Base-by-base conservation (phyloP, 2,797 vertebrate genomes). In the Mormyrops boulengeri region DNA sequence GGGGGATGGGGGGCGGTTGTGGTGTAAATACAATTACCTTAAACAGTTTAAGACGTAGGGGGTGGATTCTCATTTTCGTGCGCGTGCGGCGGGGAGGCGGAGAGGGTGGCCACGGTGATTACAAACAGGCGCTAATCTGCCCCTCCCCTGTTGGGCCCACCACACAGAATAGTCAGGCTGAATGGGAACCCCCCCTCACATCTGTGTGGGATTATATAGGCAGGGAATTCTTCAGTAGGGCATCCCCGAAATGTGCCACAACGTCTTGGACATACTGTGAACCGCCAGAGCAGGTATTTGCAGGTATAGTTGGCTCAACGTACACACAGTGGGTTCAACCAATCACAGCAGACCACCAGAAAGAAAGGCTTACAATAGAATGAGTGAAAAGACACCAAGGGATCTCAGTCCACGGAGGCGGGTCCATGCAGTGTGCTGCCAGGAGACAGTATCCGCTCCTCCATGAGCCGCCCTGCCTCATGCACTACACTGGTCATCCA, bases 21-120 rank as follows among this genome's bases (percentile, higher is more conserved):
- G 93, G 95, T 94, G 91, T 92, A 62, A 93, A 94, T 95, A 92
- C 90, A 93, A 95, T 95, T 95, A 95, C 94, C 94, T 95, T 96
- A 96, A 96, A 95, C 94, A 95, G 94, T 95, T 94, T 93, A 93
- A 94, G 93, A 93, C 94, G 94, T 93, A 93, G 87, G 85, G 88
- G 77, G 55, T 47, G 77, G 77, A n/a, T n/a, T 82, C 77, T 82
- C 77, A 82, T 82, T 82, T 22, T 47, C 7, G 57, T 47, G 86
- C 5, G 47, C 4, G 88, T 44, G 77, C 19, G 6, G 44, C 2
- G 12, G 19, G 38, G 26, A 8, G 69, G 66, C 11, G 30, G 47
- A 91, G 91, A 90, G 44, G 62, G 26, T 53, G 85, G 90, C 92
- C 93, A 94, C 92, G 92, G 94, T 44, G 77, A 82, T 47, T 82